Percentiles rank a stretch among this genome's conserved stretches.
Evolutionary conservation across 2,797 vertebrate genomes (phyloP).

Genomic region (Holocentrus rufus): DNA sequence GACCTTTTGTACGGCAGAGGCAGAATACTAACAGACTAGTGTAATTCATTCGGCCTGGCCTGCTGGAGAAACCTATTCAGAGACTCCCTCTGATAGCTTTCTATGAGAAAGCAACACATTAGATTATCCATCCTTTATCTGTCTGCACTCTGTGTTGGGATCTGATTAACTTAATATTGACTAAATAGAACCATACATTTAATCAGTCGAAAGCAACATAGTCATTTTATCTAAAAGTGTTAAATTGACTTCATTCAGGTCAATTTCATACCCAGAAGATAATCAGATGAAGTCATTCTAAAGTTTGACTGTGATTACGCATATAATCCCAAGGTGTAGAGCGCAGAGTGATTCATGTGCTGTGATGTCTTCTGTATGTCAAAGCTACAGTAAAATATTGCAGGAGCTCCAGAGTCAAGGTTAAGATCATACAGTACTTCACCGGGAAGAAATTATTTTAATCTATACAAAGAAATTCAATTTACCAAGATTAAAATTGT

Average conservation of each 20-base stretch:
- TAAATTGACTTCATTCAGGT: conserved; percentile 37
- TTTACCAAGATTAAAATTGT: conserved; percentile 9
- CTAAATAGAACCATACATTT: conserved; percentile 60
- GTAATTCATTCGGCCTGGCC: conserved; percentile 78
- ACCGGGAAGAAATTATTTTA: conserved; percentile 24
- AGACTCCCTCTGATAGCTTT: conserved; percentile 70
- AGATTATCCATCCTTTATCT: conserved; percentile 77
- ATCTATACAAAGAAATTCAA: conserved; percentile 14
- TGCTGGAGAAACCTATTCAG: conserved; percentile 73
- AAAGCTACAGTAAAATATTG: conserved; percentile 35
- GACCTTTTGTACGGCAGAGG: conserved; percentile 80
- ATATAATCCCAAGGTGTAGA: conserved; percentile 3
- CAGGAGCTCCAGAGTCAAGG: conserved; percentile 40
- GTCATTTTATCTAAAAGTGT: conserved; percentile 42
- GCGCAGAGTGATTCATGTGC: conserved; percentile 26
- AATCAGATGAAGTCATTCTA: conserved; percentile 25
- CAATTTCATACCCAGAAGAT: conserved; percentile 39
- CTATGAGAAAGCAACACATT: conserved; percentile 74
- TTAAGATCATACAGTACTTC: conserved; percentile 15
- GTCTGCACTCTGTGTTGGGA: conserved; percentile 61
- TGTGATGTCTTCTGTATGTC: conserved; percentile 24
- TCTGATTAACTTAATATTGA: conserved; percentile 68
- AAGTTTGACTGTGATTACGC: conserved; percentile 41
- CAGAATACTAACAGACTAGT: conserved; percentile 82
- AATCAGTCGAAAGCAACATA: conserved; percentile 36